These are phyloP conservation scores for Bicyclus anynana DNA, from an alignment of 1,140 invertebrate species.

Conservation along the genomic window DNA sequence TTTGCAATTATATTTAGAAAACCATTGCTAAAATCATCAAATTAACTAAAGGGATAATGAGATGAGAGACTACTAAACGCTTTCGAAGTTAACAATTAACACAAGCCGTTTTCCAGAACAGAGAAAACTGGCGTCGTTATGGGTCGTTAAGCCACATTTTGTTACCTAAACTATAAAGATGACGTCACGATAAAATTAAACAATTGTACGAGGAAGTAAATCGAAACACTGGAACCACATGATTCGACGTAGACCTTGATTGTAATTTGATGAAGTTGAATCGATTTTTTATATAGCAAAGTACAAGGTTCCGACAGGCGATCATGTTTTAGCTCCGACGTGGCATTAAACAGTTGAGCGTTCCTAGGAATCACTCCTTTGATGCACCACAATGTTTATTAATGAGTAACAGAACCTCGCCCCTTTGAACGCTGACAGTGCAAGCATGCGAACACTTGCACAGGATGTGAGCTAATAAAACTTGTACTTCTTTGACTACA, in stretches of 20 bases:
- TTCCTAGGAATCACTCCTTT: slow-evolving; percentile 42
- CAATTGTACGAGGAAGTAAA: neutral
- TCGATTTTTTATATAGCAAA: slow-evolving; percentile 7
- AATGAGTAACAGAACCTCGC: slow-evolving; percentile 36
- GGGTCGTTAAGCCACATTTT: neutral
- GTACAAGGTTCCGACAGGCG: slow-evolving; percentile 2
- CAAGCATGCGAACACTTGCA: slow-evolving; percentile 8
- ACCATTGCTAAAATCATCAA: neutral
- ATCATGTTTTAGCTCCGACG: slow-evolving; percentile 20
- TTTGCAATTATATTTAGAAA: slow-evolving; percentile 7
- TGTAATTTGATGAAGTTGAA: slow-evolving; percentile 3
- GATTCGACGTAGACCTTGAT: neutral
- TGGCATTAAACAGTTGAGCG: slow-evolving; percentile 30
- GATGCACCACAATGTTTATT: slow-evolving; percentile 53
- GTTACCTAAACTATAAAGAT: neutral
- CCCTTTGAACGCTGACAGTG: slow-evolving; percentile 31
- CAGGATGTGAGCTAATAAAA: slow-evolving; percentile 45
- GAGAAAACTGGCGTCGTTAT: too few relatives aligned
- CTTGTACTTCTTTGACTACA: neutral
- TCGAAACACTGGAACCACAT: neutral
- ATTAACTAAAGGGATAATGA: neutral
- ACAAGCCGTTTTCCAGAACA: too few relatives aligned
- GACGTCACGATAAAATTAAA: neutral
- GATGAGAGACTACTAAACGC: too few relatives aligned
- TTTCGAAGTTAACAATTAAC: too few relatives aligned